These are phyloP conservation scores for Myiothlypis coronata DNA, from an alignment of 2,797 vertebrate species.

Conservation along the genomic window DNA sequence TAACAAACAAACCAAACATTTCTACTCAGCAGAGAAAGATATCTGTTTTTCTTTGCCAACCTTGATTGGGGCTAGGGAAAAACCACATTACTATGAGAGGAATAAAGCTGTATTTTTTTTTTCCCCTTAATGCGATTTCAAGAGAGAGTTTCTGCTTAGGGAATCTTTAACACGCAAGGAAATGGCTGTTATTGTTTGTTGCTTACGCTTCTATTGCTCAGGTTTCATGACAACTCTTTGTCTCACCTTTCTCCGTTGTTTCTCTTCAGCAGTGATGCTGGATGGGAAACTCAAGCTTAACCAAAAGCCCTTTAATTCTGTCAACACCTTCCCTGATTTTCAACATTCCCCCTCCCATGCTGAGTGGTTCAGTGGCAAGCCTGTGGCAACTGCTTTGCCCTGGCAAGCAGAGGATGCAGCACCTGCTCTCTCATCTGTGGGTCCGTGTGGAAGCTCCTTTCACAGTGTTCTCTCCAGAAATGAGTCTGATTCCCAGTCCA, in stretches of 20 bases:
- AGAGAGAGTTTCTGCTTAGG: neutral
- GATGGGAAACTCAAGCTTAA: neutral
- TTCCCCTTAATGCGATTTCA: neutral
- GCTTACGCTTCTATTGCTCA: neutral
- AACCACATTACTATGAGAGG: neutral
- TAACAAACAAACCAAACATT: conserved; percentile 24
- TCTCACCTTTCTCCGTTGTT: neutral
- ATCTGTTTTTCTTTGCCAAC: neutral
- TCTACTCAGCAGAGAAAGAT: neutral
- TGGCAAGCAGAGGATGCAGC: fast-evolving
- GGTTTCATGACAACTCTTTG: neutral
- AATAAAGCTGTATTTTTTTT: neutral
- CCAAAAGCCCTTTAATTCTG: neutral
- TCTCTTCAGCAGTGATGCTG: neutral
- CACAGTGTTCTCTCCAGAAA: neutral
- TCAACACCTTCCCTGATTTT: neutral
- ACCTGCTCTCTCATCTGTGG: neutral
- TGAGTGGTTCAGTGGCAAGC: neutral
- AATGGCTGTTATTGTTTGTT: neutral
- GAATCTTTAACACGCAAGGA: neutral
- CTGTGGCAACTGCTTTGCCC: neutral
- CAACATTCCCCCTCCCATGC: neutral
- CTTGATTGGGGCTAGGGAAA: neutral
- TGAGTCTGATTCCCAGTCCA: neutral
- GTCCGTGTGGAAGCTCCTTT: neutral